Conservation (phyloP, 2,888 invertebrate genomes). For the Marasmarcha lunaedactyla region DNA sequence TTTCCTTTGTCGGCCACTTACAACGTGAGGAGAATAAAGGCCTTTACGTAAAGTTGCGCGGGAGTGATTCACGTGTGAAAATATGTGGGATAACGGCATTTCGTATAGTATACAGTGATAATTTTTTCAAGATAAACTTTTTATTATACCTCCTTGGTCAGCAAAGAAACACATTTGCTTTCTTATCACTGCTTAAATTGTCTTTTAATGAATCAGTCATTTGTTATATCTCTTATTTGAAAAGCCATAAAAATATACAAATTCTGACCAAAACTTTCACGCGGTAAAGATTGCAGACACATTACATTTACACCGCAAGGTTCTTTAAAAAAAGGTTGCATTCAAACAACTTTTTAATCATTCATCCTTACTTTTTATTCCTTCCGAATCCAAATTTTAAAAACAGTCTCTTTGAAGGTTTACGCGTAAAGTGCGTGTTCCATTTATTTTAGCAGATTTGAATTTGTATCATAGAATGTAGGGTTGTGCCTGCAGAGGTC, state of each 20-base stretch:
- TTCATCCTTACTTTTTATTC: slow-evolving; percentile 7
- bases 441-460: slow-evolving; percentile 55
- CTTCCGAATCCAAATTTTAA: slow-evolving; percentile 19
- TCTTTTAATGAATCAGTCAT: not conserved
- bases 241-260: too few relatives aligned
- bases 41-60: not conserved
- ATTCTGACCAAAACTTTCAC: too few relatives aligned
- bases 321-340: not conserved
- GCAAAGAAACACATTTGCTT: too few relatives aligned
- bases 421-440: slow-evolving; percentile 9
- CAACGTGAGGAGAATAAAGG: slow-evolving; percentile 57
- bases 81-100: too few relatives aligned
- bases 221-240: too few relatives aligned
- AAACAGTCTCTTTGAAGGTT: slow-evolving; percentile 21
- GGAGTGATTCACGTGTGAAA: too few relatives aligned
- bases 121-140: too few relatives aligned
- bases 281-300: not conserved
- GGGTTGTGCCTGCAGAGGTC: slow-evolving; percentile 50
- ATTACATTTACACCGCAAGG: too few relatives aligned
- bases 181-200: too few relatives aligned
- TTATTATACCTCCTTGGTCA: too few relatives aligned
- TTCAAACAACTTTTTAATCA: slow-evolving; percentile 12
- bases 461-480: slow-evolving; percentile 64
- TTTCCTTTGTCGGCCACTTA: slow-evolving; percentile 67
- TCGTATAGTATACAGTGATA: too few relatives aligned